Base-by-base conservation (phyloP, 2,888 invertebrate genomes). In the Chaitophorus viminalis region DNA sequence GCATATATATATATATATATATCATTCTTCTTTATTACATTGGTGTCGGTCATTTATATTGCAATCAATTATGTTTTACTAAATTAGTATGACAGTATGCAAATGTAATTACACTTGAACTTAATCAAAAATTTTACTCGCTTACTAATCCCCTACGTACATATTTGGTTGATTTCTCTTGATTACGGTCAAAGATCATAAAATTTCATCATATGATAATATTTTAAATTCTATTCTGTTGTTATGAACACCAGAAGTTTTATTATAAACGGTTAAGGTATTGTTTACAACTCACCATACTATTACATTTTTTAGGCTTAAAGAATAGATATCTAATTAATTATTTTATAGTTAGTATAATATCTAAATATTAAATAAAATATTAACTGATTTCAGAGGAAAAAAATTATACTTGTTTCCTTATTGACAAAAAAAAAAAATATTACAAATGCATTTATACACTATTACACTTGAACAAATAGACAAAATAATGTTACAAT, bases 401-500 rank as follows among this genome's bases (percentile, higher is more conserved):
- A 65, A 60, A 75, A 39, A n/a, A 33, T 83, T 31, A 39, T 83
- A 82, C 60, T 65, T 39, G 31, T 83, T 33, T 83, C 75, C 54
- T 75, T 83, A 82, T 75, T 83, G 17, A 60, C 83, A 83, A 75
- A 83, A 83, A 68, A 60, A 68, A 31, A 68, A 68, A 36, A 17
- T 21, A 83, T 39, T 68, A 85, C 76, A 68, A 75, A 77, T 85
- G 76, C 33, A 85, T 76, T 85, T 77, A 75, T 76, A 83, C 72
- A 54, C 29, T 75, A 65, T 33, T 77, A 31, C 84, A 85, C 84
- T 85, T 85, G 84, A 77, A 68, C 65, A 85, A 85, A 85, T 85
- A 84, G 14, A 76, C 76, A 65, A 46, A 65, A 46, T 76, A 76
- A 25, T 76, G 65, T 84, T 76, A 76, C 65, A 76, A 68, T 85